A percentile compares a stretch with the other conserved stretches of the same genome.
phyloP scores from a whole-genome alignment of 2,797 vertebrate genomes.

The Diplodus sargus region DNA sequence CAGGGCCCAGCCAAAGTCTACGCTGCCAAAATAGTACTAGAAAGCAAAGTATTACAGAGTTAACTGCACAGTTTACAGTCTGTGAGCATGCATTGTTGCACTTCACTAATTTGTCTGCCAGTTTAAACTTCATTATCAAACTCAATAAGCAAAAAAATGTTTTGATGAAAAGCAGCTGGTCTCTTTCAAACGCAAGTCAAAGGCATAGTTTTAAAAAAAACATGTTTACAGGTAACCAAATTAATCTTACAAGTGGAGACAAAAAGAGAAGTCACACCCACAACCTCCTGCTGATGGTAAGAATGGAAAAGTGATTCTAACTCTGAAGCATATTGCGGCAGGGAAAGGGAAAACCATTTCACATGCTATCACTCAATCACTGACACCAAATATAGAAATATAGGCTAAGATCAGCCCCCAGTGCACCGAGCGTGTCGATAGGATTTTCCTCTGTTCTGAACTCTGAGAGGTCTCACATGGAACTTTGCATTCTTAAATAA shows the following conservation, averaged over 20 bases:
- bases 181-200: slow-evolving; percentile 16
- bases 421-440: slow-evolving; percentile 83
- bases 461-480: slow-evolving; percentile 83
- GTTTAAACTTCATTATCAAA: slow-evolving; percentile 45
- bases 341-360: slow-evolving; percentile 69
- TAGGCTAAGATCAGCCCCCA: slow-evolving; percentile 82
- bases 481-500: slow-evolving; percentile 90
- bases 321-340: slow-evolving; percentile 56
- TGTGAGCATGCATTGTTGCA: slow-evolving; percentile 26
- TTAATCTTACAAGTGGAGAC: slow-evolving; percentile 36
- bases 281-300: slow-evolving; percentile 43
- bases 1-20: slow-evolving; percentile 49
- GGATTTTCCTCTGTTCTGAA: slow-evolving; percentile 85
- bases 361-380: slow-evolving; percentile 83
- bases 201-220: background rate
- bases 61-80: slow-evolving; percentile 51
- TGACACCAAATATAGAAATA: slow-evolving; percentile 83
- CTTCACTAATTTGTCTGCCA: slow-evolving; percentile 44
- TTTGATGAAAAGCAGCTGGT: slow-evolving; percentile 48
- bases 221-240: slow-evolving; percentile 25
- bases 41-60: slow-evolving; percentile 53
- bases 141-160: slow-evolving; percentile 27
- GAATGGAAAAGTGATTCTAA: slow-evolving; percentile 63
- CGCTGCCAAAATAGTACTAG: slow-evolving; percentile 55
- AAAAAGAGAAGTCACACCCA: slow-evolving; percentile 33